phyloP scores from a whole-genome alignment of 2,113 vertebrate species.

The Pongo abelii region DNA sequence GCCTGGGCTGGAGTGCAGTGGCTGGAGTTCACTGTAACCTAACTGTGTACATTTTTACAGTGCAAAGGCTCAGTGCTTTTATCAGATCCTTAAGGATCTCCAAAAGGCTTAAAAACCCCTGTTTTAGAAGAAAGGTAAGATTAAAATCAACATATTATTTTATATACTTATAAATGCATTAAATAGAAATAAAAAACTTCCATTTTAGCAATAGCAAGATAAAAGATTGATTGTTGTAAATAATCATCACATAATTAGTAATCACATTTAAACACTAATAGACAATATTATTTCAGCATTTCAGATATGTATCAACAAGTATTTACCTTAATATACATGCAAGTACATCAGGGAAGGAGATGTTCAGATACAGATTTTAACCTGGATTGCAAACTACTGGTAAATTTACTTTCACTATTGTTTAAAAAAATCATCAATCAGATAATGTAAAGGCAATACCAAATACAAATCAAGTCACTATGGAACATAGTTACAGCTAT shows the following conservation, averaged over 20 bases:
- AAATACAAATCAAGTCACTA: background rate
- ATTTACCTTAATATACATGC: background rate
- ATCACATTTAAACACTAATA: background rate
- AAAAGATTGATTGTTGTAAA: background rate
- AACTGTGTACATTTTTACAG: background rate
- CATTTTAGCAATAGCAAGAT: background rate
- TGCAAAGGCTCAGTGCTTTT: background rate
- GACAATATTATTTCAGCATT: background rate
- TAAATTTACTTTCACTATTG: background rate
- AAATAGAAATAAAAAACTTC: slow-evolving; percentile 25
- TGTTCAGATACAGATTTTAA: slow-evolving; percentile 13
- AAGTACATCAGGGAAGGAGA: background rate
- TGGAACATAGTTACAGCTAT: background rate
- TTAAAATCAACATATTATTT: slow-evolving; percentile 8
- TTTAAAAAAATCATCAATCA: background rate
- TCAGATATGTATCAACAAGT: background rate
- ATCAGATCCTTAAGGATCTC: background rate
- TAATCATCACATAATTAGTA: background rate
- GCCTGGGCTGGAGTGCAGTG: too few species aligned
- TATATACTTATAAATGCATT: background rate
- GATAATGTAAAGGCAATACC: background rate
- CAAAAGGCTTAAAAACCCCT: background rate
- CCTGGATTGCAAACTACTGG: background rate
- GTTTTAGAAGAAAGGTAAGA: slow-evolving; percentile 6
- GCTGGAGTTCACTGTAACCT: too few species aligned